phyloP scores from a whole-genome alignment of 2,888 invertebrate species.

The Auanema freiburgensis region DNA sequence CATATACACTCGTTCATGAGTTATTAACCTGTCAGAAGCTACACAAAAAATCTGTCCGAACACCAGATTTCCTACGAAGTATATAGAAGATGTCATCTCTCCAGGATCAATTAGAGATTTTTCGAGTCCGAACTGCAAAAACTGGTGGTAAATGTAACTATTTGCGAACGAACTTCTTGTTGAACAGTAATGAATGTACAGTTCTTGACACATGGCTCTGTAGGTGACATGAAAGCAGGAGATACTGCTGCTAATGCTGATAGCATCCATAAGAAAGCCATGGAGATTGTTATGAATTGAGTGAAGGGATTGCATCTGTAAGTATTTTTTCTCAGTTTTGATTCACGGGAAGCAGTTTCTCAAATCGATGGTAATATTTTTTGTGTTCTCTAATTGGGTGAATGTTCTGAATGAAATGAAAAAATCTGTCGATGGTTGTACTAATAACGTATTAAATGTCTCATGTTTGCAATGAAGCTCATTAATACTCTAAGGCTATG shows the following conservation, averaged over 20 bases:
- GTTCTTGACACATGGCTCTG: slow-evolving; percentile 24
- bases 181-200: slow-evolving; percentile 35
- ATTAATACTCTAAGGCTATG: no score
- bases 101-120: slow-evolving; percentile 31
- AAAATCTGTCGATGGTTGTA: no score
- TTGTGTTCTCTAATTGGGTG: no score
- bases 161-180: slow-evolving; percentile 20
- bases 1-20: no score
- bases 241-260: slow-evolving; percentile 42
- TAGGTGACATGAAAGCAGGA: slow-evolving; percentile 37
- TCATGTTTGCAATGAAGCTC: no score
- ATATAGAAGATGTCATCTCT: slow-evolving; percentile 37
- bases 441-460: no score
- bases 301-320: slow-evolving; percentile 37
- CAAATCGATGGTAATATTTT: no score
- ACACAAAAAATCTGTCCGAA: slow-evolving; percentile 37
- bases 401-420: no score
- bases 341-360: no score
- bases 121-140: slow-evolving; percentile 19
- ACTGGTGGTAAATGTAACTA: background rate
- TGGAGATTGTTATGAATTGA: slow-evolving; percentile 35
- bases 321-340: background rate
- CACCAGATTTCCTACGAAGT: slow-evolving; percentile 35
- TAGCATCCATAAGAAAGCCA: slow-evolving; percentile 40
- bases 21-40: slow-evolving; percentile 28